These are phyloP conservation scores for Notarius lentiginosus DNA, from an alignment of 2,113 vertebrate genomes.

Conservation along the genomic window DNA sequence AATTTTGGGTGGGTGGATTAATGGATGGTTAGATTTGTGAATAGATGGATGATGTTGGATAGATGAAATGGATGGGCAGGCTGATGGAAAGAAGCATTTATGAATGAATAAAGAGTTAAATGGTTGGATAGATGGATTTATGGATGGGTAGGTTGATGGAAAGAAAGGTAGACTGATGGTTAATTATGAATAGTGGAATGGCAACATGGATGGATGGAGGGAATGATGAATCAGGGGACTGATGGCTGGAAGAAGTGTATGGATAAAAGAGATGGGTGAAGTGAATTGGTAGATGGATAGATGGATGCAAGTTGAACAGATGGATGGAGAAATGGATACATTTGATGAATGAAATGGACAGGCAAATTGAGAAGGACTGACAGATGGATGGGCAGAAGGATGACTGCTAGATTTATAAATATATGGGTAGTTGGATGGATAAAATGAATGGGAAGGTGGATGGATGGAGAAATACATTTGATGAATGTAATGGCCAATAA, in stretches of 20 bases:
- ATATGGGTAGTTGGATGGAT: not conserved
- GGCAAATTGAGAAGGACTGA: not conserved
- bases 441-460: not conserved
- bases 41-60: not conserved
- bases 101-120: not conserved
- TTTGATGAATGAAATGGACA: not conserved
- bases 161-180: not conserved
- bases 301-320: not conserved
- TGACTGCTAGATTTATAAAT: not conserved
- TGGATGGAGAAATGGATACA: not conserved
- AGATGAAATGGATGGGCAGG: not conserved
- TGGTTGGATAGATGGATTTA: not conserved
- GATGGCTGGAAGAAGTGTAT: not conserved
- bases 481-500: no score
- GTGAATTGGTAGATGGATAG: not conserved
- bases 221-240: not conserved
- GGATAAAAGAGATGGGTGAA: not conserved
- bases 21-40: not conserved
- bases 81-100: not conserved
- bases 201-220: not conserved
- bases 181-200: not conserved
- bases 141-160: not conserved
- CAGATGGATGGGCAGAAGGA: not conserved
- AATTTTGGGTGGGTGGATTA: not conserved
- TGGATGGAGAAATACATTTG: not conserved